A percentile compares a stretch with the other conserved stretches of the same genome.
These are phyloP conservation scores for Radopholus similis DNA, from an alignment of 1,140 invertebrate genomes.

Conservation along the genomic window DNA sequence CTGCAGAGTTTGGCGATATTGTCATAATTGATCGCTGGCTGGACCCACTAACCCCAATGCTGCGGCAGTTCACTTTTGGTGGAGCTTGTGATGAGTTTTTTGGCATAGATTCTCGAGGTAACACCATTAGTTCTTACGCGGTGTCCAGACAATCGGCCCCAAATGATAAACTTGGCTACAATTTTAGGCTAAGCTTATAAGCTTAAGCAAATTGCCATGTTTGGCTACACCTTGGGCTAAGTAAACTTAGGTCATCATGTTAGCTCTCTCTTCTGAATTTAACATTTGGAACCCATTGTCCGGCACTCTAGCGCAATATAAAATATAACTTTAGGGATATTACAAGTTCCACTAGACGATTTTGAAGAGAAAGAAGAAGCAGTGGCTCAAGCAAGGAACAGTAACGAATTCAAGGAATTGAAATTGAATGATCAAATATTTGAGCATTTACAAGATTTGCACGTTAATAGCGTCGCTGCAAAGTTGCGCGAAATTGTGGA, in stretches of 20 bases:
- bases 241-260: neutral
- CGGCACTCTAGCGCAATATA: neutral
- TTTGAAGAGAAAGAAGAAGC: constrained; percentile 1
- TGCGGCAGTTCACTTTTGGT: constrained; percentile 93
- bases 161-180: too few species aligned
- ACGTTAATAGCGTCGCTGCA: constrained; percentile 19
- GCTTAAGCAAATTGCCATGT: neutral
- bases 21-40: constrained; percentile 80
- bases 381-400: neutral
- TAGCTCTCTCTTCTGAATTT: neutral
- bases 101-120: constrained; percentile 65
- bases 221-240: neutral
- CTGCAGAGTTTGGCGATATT: constrained; percentile 61
- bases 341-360: neutral
- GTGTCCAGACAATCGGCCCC: too few species aligned
- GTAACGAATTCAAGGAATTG: neutral
- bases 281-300: neutral
- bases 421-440: constrained; percentile 21
- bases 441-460: constrained; percentile 30
- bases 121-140: too few species aligned
- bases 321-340: neutral
- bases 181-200: too few species aligned
- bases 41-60: constrained; percentile 84
- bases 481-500: constrained; percentile 22
- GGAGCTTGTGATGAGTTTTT: constrained; percentile 89